Evolutionary conservation across 1,140 invertebrate genomes (phyloP).

Genomic region (Penaeus japonicus): DNA sequence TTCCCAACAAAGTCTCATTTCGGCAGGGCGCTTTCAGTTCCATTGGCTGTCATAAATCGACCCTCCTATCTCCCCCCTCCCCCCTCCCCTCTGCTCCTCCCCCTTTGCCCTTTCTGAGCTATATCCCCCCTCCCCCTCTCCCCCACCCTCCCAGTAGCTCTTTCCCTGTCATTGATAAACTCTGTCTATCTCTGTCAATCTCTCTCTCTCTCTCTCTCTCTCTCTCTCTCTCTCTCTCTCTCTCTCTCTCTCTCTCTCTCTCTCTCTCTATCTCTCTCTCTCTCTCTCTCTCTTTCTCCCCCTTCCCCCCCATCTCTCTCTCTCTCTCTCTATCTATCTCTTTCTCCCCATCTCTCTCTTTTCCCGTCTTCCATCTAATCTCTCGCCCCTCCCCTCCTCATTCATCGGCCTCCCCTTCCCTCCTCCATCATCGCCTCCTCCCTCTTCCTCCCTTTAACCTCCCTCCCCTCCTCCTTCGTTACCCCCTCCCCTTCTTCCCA

Average conservation of each 20-base stretch:
- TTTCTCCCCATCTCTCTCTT: not conserved
- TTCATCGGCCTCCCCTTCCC: not conserved
- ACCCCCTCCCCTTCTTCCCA: not conserved
- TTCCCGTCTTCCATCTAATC: not conserved
- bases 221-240: not conserved
- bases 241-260: not conserved
- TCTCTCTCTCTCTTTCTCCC: no score
- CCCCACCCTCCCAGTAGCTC: no score
- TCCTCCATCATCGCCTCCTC: not conserved
- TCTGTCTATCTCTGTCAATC: not conserved
- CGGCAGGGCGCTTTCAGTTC: no score
- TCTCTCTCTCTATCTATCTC: not conserved
- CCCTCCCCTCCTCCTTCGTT: not conserved
- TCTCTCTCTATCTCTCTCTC: not conserved
- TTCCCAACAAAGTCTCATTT: no score
- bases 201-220: not conserved
- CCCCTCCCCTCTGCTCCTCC: not conserved
- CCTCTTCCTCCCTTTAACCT: not conserved
- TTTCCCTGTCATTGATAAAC: not conserved
- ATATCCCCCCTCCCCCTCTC: not conserved
- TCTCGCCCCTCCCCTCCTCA: not conserved
- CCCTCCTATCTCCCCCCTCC: not conserved
- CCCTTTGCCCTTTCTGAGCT: no score
- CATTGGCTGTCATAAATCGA: not conserved
- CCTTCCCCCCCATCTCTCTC: not conserved